Evolutionary conservation across 2,888 invertebrate genomes (phyloP).

Genomic region (Enchytraeus crypticus): DNA sequence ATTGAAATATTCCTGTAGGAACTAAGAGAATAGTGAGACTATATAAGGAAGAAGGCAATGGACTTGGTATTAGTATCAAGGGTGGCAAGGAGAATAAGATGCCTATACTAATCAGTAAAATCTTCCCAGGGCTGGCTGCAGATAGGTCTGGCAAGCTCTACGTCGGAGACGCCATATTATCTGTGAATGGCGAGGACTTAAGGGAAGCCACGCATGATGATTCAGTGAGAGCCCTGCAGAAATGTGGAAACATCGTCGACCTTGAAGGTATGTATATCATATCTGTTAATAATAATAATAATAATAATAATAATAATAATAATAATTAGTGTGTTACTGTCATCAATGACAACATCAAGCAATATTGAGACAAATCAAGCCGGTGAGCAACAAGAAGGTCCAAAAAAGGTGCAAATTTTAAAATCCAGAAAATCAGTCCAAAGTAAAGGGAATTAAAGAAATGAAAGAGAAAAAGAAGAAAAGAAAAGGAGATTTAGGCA

Average conservation of each 20-base stretch:
- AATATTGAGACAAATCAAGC: too few relatives aligned
- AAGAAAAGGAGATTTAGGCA: too few relatives aligned
- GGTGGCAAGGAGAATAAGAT: slow-evolving; percentile 97
- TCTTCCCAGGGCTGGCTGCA: slow-evolving; percentile 63
- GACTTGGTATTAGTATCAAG: slow-evolving; percentile 95
- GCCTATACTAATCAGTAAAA: slow-evolving; percentile 97
- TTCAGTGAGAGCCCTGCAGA: slow-evolving; percentile 90
- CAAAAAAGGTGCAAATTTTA: too few relatives aligned
- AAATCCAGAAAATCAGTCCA: too few relatives aligned
- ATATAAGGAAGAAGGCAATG: slow-evolving; percentile 93
- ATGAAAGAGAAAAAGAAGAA: too few relatives aligned
- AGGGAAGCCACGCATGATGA: slow-evolving; percentile 97
- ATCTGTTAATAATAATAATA: not conserved
- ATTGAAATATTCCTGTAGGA: too few relatives aligned
- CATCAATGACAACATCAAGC: too few relatives aligned
- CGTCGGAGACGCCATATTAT: slow-evolving; percentile 95
- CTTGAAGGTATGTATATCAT: slow-evolving; percentile 84
- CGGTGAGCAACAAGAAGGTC: too few relatives aligned
- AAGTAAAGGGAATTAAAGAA: too few relatives aligned
- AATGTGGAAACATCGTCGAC: slow-evolving; percentile 93
- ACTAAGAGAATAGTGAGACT: slow-evolving; percentile 89
- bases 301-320: too few relatives aligned
- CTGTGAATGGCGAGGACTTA: slow-evolving; percentile 92
- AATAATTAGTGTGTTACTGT: too few relatives aligned
- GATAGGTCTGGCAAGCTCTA: slow-evolving; percentile 93